A percentile compares a stretch with the other conserved stretches of the same genome.
Conservation (phyloP, 2,888 invertebrate species). For the Lasioglossum morio region DNA sequence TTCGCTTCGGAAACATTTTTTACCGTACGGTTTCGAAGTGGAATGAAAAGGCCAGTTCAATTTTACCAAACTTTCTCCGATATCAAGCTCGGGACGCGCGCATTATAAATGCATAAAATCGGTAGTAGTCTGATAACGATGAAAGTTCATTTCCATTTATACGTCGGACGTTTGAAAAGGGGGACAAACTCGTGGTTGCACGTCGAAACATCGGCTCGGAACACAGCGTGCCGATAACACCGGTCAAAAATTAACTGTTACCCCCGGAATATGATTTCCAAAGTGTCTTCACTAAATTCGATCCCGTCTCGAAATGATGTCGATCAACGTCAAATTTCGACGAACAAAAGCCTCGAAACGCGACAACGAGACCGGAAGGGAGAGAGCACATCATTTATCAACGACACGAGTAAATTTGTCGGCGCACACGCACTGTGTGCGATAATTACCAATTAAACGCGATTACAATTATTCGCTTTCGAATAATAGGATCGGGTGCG, state of each 20-base stretch:
- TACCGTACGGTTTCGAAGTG: background rate
- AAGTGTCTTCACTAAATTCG: background rate
- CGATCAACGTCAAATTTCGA: conserved; percentile 48
- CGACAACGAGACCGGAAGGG: conserved; percentile 23
- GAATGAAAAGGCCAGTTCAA: background rate
- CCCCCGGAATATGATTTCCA: background rate
- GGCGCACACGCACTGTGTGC: conserved; percentile 30
- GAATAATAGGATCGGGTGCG: background rate
- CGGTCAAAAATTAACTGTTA: conserved; percentile 1
- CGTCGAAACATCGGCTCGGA: background rate
- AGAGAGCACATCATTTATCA: conserved; percentile 43
- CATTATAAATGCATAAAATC: background rate
- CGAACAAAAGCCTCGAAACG: conserved; percentile 29
- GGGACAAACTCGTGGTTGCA: background rate
- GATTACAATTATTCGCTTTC: conserved; percentile 53
- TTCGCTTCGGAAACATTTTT: background rate
- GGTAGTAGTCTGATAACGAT: background rate
- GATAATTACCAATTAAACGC: conserved; percentile 59
- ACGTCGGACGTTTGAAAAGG: background rate
- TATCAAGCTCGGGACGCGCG: no score
- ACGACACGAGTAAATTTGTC: conserved; percentile 52
- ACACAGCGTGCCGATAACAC: background rate
- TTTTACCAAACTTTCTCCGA: background rate
- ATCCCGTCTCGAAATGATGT: conserved; percentile 34
- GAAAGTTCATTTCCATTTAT: conserved; percentile 1